A percentile compares a stretch with the other conserved stretches of the same genome.
Conservation (phyloP, 92 coral and sea anemone species). For the Phenganax marumi region DNA sequence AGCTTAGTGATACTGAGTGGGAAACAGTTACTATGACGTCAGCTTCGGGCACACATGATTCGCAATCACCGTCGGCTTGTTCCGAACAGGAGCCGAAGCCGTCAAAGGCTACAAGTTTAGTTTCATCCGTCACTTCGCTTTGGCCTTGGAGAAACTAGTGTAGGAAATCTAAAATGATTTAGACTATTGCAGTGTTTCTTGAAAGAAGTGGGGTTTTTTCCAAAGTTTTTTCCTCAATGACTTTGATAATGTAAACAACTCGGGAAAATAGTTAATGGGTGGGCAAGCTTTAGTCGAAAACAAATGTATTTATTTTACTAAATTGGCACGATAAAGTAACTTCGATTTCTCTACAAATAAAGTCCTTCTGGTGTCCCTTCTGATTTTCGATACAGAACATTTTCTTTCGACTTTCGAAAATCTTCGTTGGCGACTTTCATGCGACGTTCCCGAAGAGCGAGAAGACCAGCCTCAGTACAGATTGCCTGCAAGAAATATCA, state of each 20-base stretch:
- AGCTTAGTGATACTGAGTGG: slow-evolving; percentile 38
- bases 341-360: slow-evolving; percentile 54
- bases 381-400: slow-evolving; percentile 86
- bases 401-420: slow-evolving; percentile 84
- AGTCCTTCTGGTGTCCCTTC: slow-evolving; percentile 97
- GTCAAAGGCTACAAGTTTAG: slow-evolving; percentile 72
- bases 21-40: slow-evolving; percentile 26
- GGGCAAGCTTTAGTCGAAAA: neutral
- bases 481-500: slow-evolving; percentile 64
- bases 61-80: neutral
- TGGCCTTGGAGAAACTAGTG: slow-evolving; percentile 88
- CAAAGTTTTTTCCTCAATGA: no score
- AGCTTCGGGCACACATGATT: slow-evolving; percentile 3
- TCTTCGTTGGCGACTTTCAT: slow-evolving; percentile 96
- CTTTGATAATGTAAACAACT: no score
- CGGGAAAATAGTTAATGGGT: no score
- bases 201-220: no score
- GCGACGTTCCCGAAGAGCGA: slow-evolving; percentile 90
- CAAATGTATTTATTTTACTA: neutral
- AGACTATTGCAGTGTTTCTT: no score
- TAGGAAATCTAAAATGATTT: neutral
- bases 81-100: slow-evolving; percentile 50
- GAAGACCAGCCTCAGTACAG: slow-evolving; percentile 98
- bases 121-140: slow-evolving; percentile 91
- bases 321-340: neutral